Conservation (phyloP, 2,113 vertebrate species). For the Oriolus oriolus region DNA sequence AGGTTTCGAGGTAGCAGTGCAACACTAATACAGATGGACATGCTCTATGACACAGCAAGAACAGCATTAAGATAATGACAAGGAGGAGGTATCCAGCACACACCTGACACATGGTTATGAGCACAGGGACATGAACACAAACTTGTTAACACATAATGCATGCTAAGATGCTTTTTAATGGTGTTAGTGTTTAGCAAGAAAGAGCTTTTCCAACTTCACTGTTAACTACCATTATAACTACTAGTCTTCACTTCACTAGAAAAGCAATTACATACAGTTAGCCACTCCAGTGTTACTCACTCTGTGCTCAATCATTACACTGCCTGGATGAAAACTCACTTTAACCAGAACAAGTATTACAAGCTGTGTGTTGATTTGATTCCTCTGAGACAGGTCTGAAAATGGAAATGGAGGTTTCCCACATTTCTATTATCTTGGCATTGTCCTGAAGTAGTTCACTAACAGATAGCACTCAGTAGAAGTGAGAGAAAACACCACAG, state of each 20-base stretch:
- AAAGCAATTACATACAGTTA: not conserved
- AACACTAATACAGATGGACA: rapidly evolving
- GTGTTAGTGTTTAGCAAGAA: not conserved
- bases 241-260: not conserved
- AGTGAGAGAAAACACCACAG: not conserved
- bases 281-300: not conserved
- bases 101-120: not conserved
- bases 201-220: not conserved
- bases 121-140: not conserved
- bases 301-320: not conserved
- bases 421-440: not conserved
- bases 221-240: not conserved
- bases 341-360: not conserved
- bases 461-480: not conserved
- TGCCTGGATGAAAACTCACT: not conserved
- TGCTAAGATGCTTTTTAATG: not conserved
- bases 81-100: not conserved
- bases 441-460: not conserved
- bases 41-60: not conserved
- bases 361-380: not conserved
- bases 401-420: not conserved
- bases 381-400: not conserved
- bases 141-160: not conserved
- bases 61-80: not conserved
- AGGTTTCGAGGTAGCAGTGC: not conserved